phyloP scores from a whole-genome alignment of 2,113 vertebrate genomes.

The Bufo bufo region DNA sequence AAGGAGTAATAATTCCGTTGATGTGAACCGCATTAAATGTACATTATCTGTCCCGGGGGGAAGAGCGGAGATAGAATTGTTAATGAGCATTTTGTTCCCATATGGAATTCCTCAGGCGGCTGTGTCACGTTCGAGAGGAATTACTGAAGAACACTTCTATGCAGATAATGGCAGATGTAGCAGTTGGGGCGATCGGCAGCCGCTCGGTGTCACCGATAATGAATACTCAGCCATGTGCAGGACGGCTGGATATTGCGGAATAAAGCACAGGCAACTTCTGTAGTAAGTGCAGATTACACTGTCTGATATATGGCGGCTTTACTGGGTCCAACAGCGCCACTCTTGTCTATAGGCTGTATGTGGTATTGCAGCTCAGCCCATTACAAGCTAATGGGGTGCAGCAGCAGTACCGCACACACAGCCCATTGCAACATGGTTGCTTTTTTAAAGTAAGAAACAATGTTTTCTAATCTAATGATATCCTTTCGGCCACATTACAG shows the following conservation, averaged over 20 bases:
- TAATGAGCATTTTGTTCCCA: conserved; percentile 1
- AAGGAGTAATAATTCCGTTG: too few relatives aligned
- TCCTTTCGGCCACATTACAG: too few relatives aligned
- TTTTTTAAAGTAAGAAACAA: too few relatives aligned
- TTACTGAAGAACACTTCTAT: conserved; percentile 17
- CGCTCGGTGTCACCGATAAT: neutral
- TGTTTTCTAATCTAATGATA: too few relatives aligned
- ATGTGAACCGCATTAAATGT: neutral
- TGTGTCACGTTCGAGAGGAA: neutral
- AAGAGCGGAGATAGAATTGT: neutral
- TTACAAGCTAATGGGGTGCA: too few relatives aligned
- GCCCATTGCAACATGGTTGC: too few relatives aligned
- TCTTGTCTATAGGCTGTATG: neutral
- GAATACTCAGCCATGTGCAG: neutral
- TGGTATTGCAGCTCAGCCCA: too few relatives aligned
- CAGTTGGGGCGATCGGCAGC: neutral
- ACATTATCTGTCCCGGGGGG: neutral
- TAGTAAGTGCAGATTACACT: neutral
- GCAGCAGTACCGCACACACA: too few relatives aligned
- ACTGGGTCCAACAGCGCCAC: neutral
- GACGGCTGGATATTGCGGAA: too few relatives aligned
- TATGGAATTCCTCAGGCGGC: neutral
- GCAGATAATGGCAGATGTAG: neutral
- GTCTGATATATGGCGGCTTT: neutral
- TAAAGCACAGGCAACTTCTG: neutral